Percentiles rank a stretch among this genome's conserved stretches.
These are phyloP conservation scores for Scomberomorus guttatus DNA, from an alignment of 2,797 vertebrate species.

Conservation along the genomic window DNA sequence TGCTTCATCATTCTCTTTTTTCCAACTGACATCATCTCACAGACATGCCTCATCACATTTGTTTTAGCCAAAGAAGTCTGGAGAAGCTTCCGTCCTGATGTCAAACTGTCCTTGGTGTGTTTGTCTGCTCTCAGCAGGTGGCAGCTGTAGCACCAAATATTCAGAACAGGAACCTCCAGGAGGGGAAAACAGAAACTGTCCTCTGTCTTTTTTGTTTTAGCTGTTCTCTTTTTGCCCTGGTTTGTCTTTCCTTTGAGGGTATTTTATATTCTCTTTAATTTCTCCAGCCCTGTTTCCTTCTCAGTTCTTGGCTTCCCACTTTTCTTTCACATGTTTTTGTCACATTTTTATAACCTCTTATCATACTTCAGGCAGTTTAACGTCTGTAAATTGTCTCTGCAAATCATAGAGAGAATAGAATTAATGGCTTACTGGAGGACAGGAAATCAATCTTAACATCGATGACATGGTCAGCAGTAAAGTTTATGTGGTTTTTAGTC, in stretches of 20 bases:
- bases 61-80: not conserved
- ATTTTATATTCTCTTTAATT: not conserved
- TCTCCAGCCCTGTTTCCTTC: too few relatives aligned
- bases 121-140: not conserved
- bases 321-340: not conserved
- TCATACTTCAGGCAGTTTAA: not conserved
- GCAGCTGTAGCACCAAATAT: not conserved
- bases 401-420: not conserved
- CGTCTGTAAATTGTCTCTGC: too few relatives aligned
- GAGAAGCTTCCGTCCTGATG: conserved; percentile 7
- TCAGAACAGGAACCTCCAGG: conserved; percentile 6
- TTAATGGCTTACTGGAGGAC: not conserved
- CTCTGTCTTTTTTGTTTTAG: conserved; percentile 12
- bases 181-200: not conserved
- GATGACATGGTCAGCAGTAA: not conserved
- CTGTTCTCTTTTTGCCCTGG: not conserved
- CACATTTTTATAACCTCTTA: not conserved
- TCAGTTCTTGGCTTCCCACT: not conserved
- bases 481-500: not conserved
- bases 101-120: conserved; percentile 29
- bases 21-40: not conserved
- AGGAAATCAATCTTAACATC: not conserved
- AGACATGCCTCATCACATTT: not conserved
- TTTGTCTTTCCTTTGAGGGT: conserved; percentile 3
- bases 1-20: not conserved